Evolutionary conservation across 2,888 invertebrate genomes (phyloP).

Genomic region (Mythimna vitellina): DNA sequence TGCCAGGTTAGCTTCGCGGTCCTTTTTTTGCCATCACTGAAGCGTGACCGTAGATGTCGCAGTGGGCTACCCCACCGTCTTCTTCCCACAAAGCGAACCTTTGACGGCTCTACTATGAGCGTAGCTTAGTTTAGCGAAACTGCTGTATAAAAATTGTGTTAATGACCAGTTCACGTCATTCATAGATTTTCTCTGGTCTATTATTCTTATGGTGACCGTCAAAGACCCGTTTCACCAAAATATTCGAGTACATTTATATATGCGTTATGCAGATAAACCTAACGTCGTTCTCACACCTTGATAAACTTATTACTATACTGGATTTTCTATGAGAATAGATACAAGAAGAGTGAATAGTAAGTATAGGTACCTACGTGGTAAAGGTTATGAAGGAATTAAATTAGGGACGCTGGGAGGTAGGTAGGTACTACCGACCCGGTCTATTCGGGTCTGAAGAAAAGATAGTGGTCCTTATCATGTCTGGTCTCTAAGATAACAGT

Average conservation of each 20-base stretch:
- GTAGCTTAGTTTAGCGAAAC: background rate
- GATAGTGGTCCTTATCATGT: background rate
- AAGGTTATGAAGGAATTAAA: too few relatives aligned
- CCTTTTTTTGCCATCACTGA: background rate
- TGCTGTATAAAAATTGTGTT: too few relatives aligned
- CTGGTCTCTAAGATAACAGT: background rate
- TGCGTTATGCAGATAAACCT: slow-evolving; percentile 10
- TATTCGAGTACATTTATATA: too few relatives aligned
- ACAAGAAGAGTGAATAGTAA: too few relatives aligned
- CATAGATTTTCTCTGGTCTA: slow-evolving; percentile 22
- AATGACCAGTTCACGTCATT: slow-evolving; percentile 2
- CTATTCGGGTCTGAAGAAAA: background rate
- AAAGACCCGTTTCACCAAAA: background rate
- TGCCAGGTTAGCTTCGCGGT: background rate
- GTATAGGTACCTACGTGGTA: too few relatives aligned
- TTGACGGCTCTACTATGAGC: background rate
- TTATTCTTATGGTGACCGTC: background rate
- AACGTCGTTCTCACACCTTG: slow-evolving; percentile 1
- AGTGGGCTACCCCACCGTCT: background rate
- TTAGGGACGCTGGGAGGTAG: too few relatives aligned
- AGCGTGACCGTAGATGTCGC: background rate
- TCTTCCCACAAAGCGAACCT: background rate
- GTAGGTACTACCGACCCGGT: background rate
- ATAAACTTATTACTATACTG: background rate
- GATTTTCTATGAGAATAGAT: background rate